Evolutionary conservation across 2,113 vertebrate genomes (phyloP).

Genomic region (Nyctereutes procyonoides): DNA sequence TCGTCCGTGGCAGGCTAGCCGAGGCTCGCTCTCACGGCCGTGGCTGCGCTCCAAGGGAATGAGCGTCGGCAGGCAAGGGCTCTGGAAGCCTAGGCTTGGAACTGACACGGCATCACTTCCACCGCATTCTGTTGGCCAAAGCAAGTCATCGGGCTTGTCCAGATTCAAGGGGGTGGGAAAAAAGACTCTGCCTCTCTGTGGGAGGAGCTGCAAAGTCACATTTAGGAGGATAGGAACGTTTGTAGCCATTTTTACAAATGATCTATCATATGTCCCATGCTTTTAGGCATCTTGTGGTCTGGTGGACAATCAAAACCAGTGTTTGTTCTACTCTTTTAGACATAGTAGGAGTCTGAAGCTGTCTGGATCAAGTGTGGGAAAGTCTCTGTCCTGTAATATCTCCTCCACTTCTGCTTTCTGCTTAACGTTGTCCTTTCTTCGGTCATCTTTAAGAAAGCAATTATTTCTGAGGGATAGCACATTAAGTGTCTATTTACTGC

Average conservation of each 20-base stretch:
- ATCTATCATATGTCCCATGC: not conserved
- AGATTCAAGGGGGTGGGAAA: not conserved
- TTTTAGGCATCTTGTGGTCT: constrained; percentile 40
- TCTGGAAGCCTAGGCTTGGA: not conserved
- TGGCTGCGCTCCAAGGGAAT: not conserved
- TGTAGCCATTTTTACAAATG: not conserved
- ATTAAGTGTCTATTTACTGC: not conserved
- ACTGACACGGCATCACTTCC: not conserved
- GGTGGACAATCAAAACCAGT: constrained; percentile 57
- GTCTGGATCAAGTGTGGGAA: constrained; percentile 17
- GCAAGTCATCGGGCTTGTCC: not conserved
- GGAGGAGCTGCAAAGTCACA: not conserved
- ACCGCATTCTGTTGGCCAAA: not conserved
- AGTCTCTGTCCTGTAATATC: not conserved
- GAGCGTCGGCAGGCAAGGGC: not conserved
- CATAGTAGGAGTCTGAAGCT: constrained; percentile 46
- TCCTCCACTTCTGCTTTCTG: not conserved
- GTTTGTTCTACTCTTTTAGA: constrained; percentile 45
- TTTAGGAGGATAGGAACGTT: not conserved
- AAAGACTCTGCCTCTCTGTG: not conserved
- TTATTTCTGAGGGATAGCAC: not conserved
- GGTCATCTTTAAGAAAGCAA: constrained; percentile 7
- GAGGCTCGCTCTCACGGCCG: not conserved
- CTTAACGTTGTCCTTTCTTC: not conserved
- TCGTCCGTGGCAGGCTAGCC: not conserved